phyloP scores from a whole-genome alignment of 2,888 invertebrate genomes.

The Aelia acuminata region DNA sequence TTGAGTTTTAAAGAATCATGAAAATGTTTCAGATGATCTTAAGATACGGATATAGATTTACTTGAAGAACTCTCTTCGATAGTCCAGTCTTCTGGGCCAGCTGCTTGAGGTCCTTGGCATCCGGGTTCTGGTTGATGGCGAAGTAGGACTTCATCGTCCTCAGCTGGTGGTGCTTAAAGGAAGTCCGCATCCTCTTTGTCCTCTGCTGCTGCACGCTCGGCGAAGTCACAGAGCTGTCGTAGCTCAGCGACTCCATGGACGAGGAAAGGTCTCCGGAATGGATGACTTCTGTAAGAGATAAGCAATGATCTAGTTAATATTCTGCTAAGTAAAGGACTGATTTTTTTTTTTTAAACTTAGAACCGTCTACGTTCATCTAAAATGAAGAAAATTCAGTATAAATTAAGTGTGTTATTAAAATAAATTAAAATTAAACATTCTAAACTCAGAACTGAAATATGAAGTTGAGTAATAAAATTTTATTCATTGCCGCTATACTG shows the following conservation, averaged over 20 bases:
- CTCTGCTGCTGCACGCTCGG: constrained; percentile 69
- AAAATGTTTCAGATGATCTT: no score
- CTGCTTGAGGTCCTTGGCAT: constrained; percentile 95
- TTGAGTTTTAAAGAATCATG: no score
- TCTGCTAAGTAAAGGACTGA: no score
- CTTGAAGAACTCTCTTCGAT: constrained; percentile 94
- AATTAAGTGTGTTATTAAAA: no score
- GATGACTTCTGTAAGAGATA: constrained; percentile 76
- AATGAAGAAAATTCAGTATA: no score
- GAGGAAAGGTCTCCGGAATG: constrained; percentile 81
- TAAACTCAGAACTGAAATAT: no score
- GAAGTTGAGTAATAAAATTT: no score
- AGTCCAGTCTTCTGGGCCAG: constrained; percentile 95
- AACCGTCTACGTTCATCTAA: no score
- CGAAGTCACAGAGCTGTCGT: constrained; percentile 70
- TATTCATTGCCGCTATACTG: no score
- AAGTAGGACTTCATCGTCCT: constrained; percentile 97
- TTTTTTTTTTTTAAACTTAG: no score
- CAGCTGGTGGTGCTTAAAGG: constrained; percentile 96
- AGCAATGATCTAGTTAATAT: no score
- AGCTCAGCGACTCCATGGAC: constrained; percentile 83
- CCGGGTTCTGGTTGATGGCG: constrained; percentile 95
- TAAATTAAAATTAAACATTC: no score
- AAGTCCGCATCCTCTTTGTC: constrained; percentile 94
- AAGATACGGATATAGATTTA: constrained; percentile 70